phyloP scores from a whole-genome alignment of 2,888 invertebrate species.

The Ochlodes sylvanus region DNA sequence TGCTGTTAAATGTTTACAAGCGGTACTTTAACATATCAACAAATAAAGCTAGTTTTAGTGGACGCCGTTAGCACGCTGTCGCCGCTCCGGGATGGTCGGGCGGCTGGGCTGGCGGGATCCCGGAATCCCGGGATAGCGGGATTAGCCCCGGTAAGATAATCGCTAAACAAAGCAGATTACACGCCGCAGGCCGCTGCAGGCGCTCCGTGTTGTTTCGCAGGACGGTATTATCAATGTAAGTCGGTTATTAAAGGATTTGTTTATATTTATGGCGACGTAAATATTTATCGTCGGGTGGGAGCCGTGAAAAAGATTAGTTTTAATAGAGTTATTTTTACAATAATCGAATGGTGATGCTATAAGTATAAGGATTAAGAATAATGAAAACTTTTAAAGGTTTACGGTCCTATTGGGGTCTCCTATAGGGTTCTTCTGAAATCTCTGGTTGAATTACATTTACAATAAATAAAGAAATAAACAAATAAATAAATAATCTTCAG shows the following conservation, averaged over 20 bases:
- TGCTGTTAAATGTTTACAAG: constrained; percentile 18
- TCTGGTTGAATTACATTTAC: too few species aligned
- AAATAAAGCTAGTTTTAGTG: constrained; percentile 30
- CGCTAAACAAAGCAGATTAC: constrained; percentile 37
- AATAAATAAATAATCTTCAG: too few species aligned
- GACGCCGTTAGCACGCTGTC: constrained; percentile 24
- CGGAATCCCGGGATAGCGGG: constrained; percentile 23
- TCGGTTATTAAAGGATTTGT: constrained; percentile 24
- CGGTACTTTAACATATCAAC: constrained; percentile 21
- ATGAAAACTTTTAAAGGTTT: too few species aligned
- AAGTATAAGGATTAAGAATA: too few species aligned
- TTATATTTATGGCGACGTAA: constrained; percentile 5
- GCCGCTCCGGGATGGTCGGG: not conserved
- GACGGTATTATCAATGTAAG: constrained; percentile 32
- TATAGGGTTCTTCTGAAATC: too few species aligned
- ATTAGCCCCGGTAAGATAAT: constrained; percentile 35
- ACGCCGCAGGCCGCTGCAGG: constrained; percentile 21
- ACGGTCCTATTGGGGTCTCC: too few species aligned
- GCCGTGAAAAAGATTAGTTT: not conserved
- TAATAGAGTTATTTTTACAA: not conserved
- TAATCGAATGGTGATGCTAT: too few species aligned
- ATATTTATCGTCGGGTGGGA: constrained; percentile 2
- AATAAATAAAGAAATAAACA: too few species aligned
- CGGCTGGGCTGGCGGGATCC: constrained; percentile 12
- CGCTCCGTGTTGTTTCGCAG: constrained; percentile 21